Conservation (phyloP, 2,888 invertebrate genomes). For the Pyralis farinalis region DNA sequence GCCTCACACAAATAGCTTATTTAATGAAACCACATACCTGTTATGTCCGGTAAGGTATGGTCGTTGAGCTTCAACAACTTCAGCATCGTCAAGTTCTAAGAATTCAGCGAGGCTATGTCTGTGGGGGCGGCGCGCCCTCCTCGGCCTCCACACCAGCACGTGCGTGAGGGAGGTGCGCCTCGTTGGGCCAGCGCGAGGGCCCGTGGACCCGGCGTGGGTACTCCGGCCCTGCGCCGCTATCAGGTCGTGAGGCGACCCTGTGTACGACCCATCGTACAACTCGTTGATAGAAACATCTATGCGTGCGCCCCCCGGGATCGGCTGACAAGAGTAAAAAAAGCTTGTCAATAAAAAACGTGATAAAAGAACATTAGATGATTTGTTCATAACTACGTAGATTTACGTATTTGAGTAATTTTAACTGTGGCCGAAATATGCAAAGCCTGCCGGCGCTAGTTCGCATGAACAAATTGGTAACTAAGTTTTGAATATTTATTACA, state of each 20-base stretch:
- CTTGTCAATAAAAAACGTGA: not conserved
- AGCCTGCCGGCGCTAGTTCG: too few species aligned
- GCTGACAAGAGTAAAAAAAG: constrained; percentile 54
- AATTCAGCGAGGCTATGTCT: constrained; percentile 93
- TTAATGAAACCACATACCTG: constrained; percentile 83
- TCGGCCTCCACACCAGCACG: constrained; percentile 88
- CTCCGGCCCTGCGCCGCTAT: constrained; percentile 88
- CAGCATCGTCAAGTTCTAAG: constrained; percentile 92
- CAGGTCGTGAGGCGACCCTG: constrained; percentile 94
- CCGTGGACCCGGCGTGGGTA: constrained; percentile 86
- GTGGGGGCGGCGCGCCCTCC: constrained; percentile 71
- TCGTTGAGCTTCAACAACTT: constrained; percentile 87
- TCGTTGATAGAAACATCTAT: constrained; percentile 98
- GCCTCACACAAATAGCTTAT: too few species aligned
- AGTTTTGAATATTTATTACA: too few species aligned
- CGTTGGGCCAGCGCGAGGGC: constrained; percentile 87
- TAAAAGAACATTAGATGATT: too few species aligned
- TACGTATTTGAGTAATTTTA: too few species aligned
- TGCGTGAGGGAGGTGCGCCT: constrained; percentile 89
- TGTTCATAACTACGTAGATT: too few species aligned
- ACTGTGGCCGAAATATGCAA: too few species aligned
- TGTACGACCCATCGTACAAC: constrained; percentile 96
- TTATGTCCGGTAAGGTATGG: constrained; percentile 95
- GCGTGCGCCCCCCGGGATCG: constrained; percentile 89
- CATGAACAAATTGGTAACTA: too few species aligned